Base-by-base conservation (phyloP, 1,140 invertebrate genomes). In the Vanessa tameamea region DNA sequence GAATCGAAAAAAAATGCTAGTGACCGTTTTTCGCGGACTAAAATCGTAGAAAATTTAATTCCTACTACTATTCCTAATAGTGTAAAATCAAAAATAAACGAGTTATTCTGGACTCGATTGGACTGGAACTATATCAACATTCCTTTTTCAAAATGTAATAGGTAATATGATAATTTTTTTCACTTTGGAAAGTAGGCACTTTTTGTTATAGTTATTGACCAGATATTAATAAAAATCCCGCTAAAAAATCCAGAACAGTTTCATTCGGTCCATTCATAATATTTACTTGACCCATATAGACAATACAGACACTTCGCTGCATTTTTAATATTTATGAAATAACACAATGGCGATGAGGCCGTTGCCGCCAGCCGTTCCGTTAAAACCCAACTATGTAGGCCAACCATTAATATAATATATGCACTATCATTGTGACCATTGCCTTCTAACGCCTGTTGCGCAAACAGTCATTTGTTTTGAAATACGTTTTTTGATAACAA, bases 281-380 rank as follows among this genome's bases (percentile, higher is more conserved):
- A 37, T 61, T 61, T 31, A 31, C 26, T 3, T 61, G 57, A 61
- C 26, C 57, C 13, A 61, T 37, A 23, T 23, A 26, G 3, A 20
- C 23, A 12, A 23, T 20, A 61, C 57, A 23, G 1, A 15, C 57
- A 23, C 31, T 61, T 61, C 26, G 26, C 31, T n/a, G 31, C 57
- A 61, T 61, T 37, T 61, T 61, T 61, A 61, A 26, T 61, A 61
- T 61, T 61, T n/a, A 37, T 61, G 57, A 37, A 61, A 61, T 61
- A 61, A 61, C 26, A 53, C 50, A 68, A 47, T 15, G 37, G 16
- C 12, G 37, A 43, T 43, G 37, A 43, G 37, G 37, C 37, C 37
- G 37, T 43, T 43, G 37, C 37, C 37, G 37, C 37, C 37, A 43
- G n/a, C 14, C 37, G 16, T 3, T 57, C 5, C 7, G 57, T 55